A percentile compares a stretch with the other conserved stretches of the same genome.
Evolutionary conservation across 2,797 vertebrate species (phyloP).

Genomic region (Iguana delicatissima): DNA sequence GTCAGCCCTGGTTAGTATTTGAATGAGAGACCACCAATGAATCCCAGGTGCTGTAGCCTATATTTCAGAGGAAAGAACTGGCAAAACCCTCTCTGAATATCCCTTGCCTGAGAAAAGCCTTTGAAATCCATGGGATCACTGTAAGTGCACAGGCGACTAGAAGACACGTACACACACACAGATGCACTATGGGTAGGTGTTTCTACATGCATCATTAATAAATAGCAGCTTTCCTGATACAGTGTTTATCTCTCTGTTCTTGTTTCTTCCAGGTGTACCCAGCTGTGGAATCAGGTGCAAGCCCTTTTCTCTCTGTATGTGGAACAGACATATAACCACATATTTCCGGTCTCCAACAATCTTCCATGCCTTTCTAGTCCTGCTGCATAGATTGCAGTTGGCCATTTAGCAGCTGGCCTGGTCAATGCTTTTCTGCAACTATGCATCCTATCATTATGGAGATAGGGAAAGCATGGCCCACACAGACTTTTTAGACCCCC

Average conservation of each 20-base stretch:
- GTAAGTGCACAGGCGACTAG: too few relatives aligned
- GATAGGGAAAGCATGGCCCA: too few relatives aligned
- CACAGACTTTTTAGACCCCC: too few relatives aligned
- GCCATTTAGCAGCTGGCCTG: too few relatives aligned
- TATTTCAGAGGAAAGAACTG: too few relatives aligned
- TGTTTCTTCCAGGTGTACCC: constrained; percentile 22
- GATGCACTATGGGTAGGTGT: neutral
- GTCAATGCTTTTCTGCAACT: neutral
- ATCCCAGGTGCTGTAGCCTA: too few relatives aligned
- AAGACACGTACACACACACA: too few relatives aligned
- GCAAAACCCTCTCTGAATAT: too few relatives aligned
- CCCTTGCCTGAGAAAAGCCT: too few relatives aligned
- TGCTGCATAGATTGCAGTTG: neutral
- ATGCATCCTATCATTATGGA: neutral
- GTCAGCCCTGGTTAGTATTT: too few relatives aligned
- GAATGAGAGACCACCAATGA: too few relatives aligned
- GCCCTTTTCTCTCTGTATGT: fast-evolving
- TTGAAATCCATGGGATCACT: too few relatives aligned
- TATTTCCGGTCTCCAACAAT: neutral
- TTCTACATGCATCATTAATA: neutral
- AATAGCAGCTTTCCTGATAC: neutral
- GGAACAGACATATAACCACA: neutral
- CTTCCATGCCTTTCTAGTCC: neutral
- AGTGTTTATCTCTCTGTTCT: constrained; percentile 1
- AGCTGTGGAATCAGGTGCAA: constrained; percentile 59